Conservation (phyloP, 2,797 vertebrate genomes). For the Ceryle rudis region DNA sequence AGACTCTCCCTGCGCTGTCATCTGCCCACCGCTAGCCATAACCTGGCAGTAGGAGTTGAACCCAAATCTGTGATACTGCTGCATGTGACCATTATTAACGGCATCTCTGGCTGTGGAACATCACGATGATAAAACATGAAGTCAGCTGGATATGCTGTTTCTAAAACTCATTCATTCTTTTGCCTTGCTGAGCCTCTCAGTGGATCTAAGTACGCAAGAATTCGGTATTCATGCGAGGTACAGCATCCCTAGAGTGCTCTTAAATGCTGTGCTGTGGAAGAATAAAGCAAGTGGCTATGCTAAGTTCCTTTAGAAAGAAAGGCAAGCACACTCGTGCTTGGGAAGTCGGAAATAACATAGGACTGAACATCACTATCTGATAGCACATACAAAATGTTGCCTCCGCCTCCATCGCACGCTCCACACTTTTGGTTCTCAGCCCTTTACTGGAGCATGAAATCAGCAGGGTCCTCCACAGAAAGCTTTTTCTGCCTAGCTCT, state of each 20-base stretch:
- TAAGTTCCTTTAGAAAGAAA: not conserved
- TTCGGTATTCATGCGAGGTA: not conserved
- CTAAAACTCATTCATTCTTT: not conserved
- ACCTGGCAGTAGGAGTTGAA: not conserved
- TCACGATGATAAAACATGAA: not conserved
- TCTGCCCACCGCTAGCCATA: not conserved
- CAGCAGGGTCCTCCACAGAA: not conserved
- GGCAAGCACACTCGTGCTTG: not conserved
- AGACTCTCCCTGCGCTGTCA: slow-evolving; percentile 1
- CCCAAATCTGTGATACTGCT: not conserved
- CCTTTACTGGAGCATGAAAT: not conserved
- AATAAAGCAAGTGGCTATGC: not conserved
- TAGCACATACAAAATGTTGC: not conserved
- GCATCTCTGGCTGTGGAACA: not conserved
- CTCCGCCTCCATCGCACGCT: rapidly evolving
- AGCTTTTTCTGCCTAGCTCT: not conserved
- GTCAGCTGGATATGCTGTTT: not conserved
- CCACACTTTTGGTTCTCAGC: not conserved
- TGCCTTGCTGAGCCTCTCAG: not conserved
- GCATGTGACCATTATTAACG: not conserved
- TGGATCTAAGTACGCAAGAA: not conserved
- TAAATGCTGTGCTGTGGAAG: not conserved
- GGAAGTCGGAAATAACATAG: not conserved
- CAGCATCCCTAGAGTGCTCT: not conserved
- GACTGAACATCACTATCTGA: not conserved